A percentile compares a stretch with the other conserved stretches of the same genome.
phyloP scores from a whole-genome alignment of 1,140 invertebrate species.

The Potamilus streckersoni region DNA sequence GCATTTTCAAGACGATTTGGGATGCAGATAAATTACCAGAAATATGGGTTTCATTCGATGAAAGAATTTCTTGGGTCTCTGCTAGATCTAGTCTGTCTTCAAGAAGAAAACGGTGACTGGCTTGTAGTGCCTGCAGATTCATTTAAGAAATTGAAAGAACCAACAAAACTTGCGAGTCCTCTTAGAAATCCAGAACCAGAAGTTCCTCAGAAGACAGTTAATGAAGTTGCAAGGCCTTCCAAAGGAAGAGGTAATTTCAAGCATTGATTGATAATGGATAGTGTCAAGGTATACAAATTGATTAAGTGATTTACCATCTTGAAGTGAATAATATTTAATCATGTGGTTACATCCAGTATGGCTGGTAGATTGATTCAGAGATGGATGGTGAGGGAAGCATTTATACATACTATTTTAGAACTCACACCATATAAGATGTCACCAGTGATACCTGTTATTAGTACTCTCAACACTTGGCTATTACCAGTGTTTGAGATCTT shows the following conservation, averaged over 20 bases:
- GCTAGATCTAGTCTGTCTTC: constrained; percentile 38
- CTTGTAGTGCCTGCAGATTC: constrained; percentile 31
- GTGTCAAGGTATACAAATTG: not conserved
- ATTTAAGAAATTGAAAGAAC: not conserved
- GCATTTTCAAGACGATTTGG: constrained; percentile 49
- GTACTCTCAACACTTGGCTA: too few relatives aligned
- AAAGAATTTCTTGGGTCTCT: constrained; percentile 40
- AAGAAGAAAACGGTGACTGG: constrained; percentile 35
- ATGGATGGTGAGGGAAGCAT: too few relatives aligned
- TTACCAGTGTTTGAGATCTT: too few relatives aligned
- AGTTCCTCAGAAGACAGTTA: not conserved
- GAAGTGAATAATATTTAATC: too few relatives aligned
- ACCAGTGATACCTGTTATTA: too few relatives aligned
- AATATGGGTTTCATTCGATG: constrained; percentile 42
- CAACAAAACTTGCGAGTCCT: not conserved
- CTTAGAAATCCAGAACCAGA: not conserved
- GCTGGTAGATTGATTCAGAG: too few relatives aligned
- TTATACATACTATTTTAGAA: too few relatives aligned
- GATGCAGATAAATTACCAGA: constrained; percentile 34
- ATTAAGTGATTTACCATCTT: too few relatives aligned
- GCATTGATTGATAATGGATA: not conserved
- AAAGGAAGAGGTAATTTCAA: constrained; percentile 25
- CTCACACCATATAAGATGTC: too few relatives aligned
- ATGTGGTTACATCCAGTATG: too few relatives aligned
- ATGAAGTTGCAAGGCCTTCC: constrained; percentile 13